Evolutionary conservation across 2,113 vertebrate species (phyloP).

Genomic region (Cynocephalus volans): DNA sequence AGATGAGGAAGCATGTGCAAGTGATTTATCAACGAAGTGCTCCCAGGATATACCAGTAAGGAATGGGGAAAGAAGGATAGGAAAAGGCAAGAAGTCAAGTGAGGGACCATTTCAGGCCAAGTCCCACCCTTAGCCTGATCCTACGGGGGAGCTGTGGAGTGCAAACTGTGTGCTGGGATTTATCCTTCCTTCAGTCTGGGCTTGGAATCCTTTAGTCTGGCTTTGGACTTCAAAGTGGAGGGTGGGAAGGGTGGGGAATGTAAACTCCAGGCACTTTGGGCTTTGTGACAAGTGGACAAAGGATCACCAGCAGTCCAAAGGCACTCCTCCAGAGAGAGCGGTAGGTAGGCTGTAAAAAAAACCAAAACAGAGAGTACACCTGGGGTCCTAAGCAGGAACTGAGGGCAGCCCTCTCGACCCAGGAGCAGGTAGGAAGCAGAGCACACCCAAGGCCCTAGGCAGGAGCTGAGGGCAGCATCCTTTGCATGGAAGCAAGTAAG

Average conservation of each 20-base stretch:
- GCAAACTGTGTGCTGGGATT: background rate
- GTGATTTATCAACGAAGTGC: background rate
- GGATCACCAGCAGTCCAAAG: background rate
- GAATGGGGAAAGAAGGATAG: accelerated
- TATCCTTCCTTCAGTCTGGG: background rate
- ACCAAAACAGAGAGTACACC: no score
- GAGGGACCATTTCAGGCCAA: background rate
- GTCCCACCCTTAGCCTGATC: background rate
- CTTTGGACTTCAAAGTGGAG: background rate
- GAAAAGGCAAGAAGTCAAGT: background rate
- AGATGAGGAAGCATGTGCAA: background rate
- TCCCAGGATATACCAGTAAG: background rate
- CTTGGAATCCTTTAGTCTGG: background rate
- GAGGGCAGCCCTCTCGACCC: no score
- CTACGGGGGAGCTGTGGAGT: background rate
- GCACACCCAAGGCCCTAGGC: no score
- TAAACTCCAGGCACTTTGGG: background rate
- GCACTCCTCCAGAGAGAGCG: no score
- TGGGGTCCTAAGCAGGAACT: no score
- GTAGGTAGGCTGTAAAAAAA: background rate
- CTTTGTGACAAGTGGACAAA: background rate
- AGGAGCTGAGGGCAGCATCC: no score
- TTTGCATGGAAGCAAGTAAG: no score
- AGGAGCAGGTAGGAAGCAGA: no score
- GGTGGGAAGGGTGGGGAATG: background rate